Evolutionary conservation across 2,888 invertebrate genomes (phyloP).

Genomic region (Aphrophora alni): DNA sequence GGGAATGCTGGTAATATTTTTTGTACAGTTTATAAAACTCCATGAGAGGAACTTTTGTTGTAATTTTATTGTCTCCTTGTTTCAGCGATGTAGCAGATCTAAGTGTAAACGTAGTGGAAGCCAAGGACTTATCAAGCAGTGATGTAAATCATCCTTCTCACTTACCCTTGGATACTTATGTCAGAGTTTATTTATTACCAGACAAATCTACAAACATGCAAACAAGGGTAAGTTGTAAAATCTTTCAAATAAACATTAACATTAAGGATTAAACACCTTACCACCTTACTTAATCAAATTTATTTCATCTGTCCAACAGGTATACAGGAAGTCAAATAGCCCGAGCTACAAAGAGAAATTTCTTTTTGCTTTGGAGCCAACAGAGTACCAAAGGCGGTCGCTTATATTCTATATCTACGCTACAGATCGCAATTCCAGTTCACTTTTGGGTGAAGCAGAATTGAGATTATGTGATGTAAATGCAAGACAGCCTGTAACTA

Average conservation of each 20-base stretch:
- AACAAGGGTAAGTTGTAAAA: conserved; percentile 62
- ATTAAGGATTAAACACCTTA: too few species aligned
- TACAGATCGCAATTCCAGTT: conserved; percentile 67
- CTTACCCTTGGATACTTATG: conserved; percentile 71
- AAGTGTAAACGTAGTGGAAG: conserved; percentile 76
- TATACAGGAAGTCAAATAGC: conserved; percentile 70
- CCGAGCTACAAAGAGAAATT: conserved; percentile 82
- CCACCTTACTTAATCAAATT: too few species aligned
- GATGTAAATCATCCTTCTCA: conserved; percentile 62
- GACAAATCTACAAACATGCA: conserved; percentile 72
- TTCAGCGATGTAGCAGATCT: conserved; percentile 63
- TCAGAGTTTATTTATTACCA: conserved; percentile 75
- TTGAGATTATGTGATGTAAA: conserved; percentile 69
- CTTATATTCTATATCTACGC: conserved; percentile 74
- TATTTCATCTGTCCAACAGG: too few species aligned
- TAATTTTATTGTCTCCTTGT: conserved; percentile 37
- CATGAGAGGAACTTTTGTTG: too few species aligned
- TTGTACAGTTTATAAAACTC: too few species aligned
- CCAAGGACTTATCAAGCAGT: conserved; percentile 71
- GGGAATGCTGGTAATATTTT: too few species aligned
- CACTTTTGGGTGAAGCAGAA: conserved; percentile 72
- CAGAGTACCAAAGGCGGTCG: conserved; percentile 62
- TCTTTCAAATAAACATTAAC: too few species aligned
- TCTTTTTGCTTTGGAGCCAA: conserved; percentile 67
- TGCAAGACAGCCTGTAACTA: conserved; percentile 71